A percentile compares a stretch with the other conserved stretches of the same genome.
These are phyloP conservation scores for Phyllotreta striolata DNA, from an alignment of 2,888 invertebrate genomes.

Conservation along the genomic window DNA sequence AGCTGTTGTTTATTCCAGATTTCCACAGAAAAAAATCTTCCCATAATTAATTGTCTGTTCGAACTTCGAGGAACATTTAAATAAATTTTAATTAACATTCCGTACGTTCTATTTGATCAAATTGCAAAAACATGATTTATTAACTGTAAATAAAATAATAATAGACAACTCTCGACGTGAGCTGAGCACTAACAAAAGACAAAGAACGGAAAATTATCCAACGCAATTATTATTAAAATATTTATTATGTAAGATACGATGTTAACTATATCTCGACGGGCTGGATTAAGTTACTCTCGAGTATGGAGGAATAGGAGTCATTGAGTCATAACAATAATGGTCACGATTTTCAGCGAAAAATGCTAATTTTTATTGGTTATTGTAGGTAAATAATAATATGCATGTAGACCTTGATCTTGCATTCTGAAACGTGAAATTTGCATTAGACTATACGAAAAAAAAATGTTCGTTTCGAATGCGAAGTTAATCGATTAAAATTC, in stretches of 20 bases:
- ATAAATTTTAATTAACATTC: not conserved
- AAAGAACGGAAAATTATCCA: constrained; percentile 8
- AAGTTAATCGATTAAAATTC: too few species aligned
- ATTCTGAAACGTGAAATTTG: not conserved
- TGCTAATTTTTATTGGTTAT: constrained; percentile 2
- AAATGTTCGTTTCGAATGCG: too few species aligned
- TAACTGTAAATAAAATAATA: constrained; percentile 18
- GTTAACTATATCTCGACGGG: constrained; percentile 2
- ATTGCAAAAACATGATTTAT: constrained; percentile 20
- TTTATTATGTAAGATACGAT: constrained; percentile 10
- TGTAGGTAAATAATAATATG: not conserved
- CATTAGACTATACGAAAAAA: too few species aligned
- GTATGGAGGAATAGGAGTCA: constrained; percentile 4
- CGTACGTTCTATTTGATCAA: constrained; percentile 1
- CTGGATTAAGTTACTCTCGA: constrained; percentile 7
- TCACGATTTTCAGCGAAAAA: constrained; percentile 8
- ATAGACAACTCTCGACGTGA: not conserved
- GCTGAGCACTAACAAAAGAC: constrained; percentile 13
- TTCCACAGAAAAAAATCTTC: too few species aligned
- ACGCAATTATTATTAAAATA: constrained; percentile 10
- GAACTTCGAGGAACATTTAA: too few species aligned
- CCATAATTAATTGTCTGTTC: too few species aligned
- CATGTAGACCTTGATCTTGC: constrained; percentile 11
- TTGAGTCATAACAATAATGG: constrained; percentile 3
- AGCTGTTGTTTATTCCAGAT: too few species aligned